Evolutionary conservation across 2,113 vertebrate genomes (phyloP).

Genomic region (Nettapus auritus): DNA sequence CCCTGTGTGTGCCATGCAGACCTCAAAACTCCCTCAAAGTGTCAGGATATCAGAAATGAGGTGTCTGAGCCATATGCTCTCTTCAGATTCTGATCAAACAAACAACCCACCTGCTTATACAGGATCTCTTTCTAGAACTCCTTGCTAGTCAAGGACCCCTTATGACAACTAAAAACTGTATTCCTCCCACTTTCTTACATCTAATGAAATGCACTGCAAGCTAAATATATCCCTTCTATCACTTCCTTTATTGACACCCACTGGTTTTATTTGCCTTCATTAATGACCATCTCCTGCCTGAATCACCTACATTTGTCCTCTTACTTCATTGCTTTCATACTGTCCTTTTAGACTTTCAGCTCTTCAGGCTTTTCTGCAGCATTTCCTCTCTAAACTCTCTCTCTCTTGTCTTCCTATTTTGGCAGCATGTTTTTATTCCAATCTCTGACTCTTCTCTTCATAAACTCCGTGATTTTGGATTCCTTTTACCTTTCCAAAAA

Average conservation of each 20-base stretch:
- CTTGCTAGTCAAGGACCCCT: not conserved
- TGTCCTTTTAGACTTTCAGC: not conserved
- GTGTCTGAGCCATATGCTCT: not conserved
- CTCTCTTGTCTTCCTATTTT: not conserved
- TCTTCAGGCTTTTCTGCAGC: not conserved
- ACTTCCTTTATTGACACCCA: not conserved
- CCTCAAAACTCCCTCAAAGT: not conserved
- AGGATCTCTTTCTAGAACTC: not conserved
- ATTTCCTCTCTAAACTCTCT: not conserved
- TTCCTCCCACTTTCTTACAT: not conserved
- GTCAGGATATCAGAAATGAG: not conserved
- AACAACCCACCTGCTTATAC: not conserved
- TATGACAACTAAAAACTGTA: not conserved
- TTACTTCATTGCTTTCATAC: not conserved
- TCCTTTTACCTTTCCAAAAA: conserved; percentile 36
- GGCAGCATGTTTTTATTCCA: not conserved
- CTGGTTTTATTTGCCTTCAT: not conserved
- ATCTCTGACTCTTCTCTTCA: not conserved
- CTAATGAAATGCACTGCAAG: not conserved
- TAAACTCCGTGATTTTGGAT: not conserved
- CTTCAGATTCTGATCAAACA: not conserved
- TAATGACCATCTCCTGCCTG: not conserved
- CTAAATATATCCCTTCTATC: not conserved
- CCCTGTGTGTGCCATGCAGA: not conserved
- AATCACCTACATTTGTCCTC: rapidly evolving